Percentiles rank a stretch among this genome's conserved stretches.
phyloP scores from a whole-genome alignment of 2,113 vertebrate genomes.

The Pungitius pungitius region DNA sequence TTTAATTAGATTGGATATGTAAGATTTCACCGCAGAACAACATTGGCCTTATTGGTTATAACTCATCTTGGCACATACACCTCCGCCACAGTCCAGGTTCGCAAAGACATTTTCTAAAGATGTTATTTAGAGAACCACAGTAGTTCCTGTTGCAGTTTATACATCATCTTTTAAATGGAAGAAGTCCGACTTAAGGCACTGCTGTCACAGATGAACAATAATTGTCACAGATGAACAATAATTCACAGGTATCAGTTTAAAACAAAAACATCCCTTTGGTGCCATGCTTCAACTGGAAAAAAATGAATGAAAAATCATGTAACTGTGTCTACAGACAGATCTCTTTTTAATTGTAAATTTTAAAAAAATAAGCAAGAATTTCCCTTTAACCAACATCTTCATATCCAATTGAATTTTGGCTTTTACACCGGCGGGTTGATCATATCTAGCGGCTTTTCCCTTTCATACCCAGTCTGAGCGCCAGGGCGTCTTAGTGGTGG shows the following conservation, averaged over 20 bases:
- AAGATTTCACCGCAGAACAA: not conserved
- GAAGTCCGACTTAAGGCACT: constrained; percentile 73
- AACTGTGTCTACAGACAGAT: not conserved
- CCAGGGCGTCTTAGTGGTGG: not conserved
- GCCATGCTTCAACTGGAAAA: not conserved
- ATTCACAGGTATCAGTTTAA: constrained; percentile 18
- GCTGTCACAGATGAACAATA: constrained; percentile 19
- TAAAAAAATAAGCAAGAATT: not conserved
- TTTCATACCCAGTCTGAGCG: constrained; percentile 18
- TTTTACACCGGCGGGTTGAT: not conserved
- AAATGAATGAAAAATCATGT: not conserved
- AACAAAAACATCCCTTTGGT: not conserved
- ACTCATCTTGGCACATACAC: not conserved
- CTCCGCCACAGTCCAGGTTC: not conserved
- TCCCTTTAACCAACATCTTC: constrained; percentile 8
- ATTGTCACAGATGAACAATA: constrained; percentile 19
- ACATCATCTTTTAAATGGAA: constrained; percentile 47
- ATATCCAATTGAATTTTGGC: not conserved
- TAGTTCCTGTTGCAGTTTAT: constrained; percentile 16
- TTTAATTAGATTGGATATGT: not conserved
- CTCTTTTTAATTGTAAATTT: not conserved
- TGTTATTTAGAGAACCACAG: not conserved
- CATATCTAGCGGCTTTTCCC: constrained; percentile 7
- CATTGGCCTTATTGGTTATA: too few relatives aligned
- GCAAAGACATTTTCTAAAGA: not conserved